Evolutionary conservation across 2,113 vertebrate species (phyloP), one percentile per base, ranked within the genome.

Genomic region (Gymnorhina tibicen): DNA sequence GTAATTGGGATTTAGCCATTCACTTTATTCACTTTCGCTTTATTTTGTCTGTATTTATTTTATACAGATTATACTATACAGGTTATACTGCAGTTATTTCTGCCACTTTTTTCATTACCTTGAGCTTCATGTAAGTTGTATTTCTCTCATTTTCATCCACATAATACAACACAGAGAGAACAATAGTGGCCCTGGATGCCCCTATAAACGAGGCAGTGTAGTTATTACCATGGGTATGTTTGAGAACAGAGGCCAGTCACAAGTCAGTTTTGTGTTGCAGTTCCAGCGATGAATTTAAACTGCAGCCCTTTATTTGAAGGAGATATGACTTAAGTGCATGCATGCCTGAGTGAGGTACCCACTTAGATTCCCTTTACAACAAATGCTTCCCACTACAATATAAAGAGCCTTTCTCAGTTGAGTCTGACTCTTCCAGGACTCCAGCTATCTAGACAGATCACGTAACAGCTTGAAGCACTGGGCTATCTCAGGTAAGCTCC

Each of bases 141-240:
- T 63, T 87, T 70, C 7, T 91, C 6, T 41, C 3, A 37, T 58
- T 66, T 68, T 75, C 28, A 62, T 28, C 3, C 33, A 41, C 13
- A 49, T 27, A 35, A 46, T 30, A 16, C 23, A 79, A 55, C 23
- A 62, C 6, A 81, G 62, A 81, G 4, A 39, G 24, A 53, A 42
- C 6, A 30, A 5, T 7, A 21, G 1, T 24, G 10, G 7, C 55
- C 16, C 52, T 67, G 8, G 35, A 56, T 28, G 17, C 21, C 13
- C 15, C 3, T 30, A 60, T 27, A 63, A 80, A 46, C 0, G 3
- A 55, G 18, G 4, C 6, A 50, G 4, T 17, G 9, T 21, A 33
- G 21, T 62, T 77, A 46, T 28, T 24, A 7, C 16, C 32, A 11
- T 1, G 1, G 2, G 6, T 70, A 11, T 44, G 30, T 81, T 63